These are phyloP conservation scores for Papilio xuthus DNA, from an alignment of 1,140 invertebrate genomes.

Conservation along the genomic window DNA sequence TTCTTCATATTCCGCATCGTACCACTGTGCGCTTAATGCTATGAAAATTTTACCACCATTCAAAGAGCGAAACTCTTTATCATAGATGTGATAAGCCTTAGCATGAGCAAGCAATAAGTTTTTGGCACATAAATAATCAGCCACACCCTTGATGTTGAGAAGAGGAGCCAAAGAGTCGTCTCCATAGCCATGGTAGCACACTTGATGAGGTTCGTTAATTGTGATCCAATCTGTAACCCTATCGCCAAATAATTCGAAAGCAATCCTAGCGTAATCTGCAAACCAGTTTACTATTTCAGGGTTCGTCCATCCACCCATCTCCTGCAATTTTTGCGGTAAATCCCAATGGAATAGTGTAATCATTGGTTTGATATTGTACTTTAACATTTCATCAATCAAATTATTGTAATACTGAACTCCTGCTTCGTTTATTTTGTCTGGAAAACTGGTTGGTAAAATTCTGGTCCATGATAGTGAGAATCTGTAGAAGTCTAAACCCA, in stretches of 20 bases:
- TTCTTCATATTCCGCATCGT: conserved; percentile 72
- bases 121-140: conserved; percentile 75
- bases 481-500: conserved; percentile 82
- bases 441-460: conserved; percentile 44
- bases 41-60: conserved; percentile 79
- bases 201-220: conserved; percentile 85
- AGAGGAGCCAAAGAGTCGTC: conserved; percentile 73
- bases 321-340: conserved; percentile 82
- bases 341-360: conserved; percentile 87
- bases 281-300: conserved; percentile 83
- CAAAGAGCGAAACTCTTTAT: conserved; percentile 54
- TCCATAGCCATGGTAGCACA: conserved; percentile 83
- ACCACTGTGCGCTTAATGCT: conserved; percentile 74
- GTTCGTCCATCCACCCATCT: conserved; percentile 77
- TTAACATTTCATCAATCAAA: conserved; percentile 66
- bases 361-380: conserved; percentile 80
- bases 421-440: conserved; percentile 79
- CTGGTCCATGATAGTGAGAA: conserved; percentile 75
- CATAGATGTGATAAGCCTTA: conserved; percentile 83
- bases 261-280: conserved; percentile 82
- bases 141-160: conserved; percentile 76
- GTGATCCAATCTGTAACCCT: conserved; percentile 86
- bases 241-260: conserved; percentile 83
- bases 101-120: conserved; percentile 61
- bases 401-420: conserved; percentile 84